These are phyloP conservation scores for Drosophila burlai DNA, from an alignment of 1,140 invertebrate genomes.

Conservation along the genomic window DNA sequence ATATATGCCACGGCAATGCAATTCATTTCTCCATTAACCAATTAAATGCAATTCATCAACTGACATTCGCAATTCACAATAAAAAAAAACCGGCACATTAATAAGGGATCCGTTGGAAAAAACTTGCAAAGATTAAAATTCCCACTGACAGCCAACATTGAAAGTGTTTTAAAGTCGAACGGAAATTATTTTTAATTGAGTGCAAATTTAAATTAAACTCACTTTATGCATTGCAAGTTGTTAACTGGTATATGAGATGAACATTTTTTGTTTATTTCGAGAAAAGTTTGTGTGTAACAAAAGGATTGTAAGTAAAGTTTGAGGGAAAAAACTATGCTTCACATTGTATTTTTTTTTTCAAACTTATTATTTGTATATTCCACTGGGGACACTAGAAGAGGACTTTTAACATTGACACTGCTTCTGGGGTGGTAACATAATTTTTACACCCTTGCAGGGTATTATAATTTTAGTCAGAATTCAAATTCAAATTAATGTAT, in stretches of 20 bases:
- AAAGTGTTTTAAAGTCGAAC: conserved; percentile 62
- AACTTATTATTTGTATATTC: not conserved
- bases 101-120: conserved; percentile 20
- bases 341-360: not conserved
- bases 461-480: too few relatives aligned
- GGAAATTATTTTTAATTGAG: conserved; percentile 43
- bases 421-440: not conserved
- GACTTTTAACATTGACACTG: not conserved
- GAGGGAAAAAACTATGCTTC: not conserved
- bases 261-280: not conserved
- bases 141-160: conserved; percentile 60
- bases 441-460: not conserved
- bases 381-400: not conserved
- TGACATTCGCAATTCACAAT: conserved; percentile 66
- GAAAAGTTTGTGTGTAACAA: not conserved
- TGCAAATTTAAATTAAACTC: conserved; percentile 36
- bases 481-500: too few relatives aligned
- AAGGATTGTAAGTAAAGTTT: not conserved
- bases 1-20: conserved; percentile 40
- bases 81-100: conserved; percentile 31
- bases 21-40: conserved; percentile 74
- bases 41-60: conserved; percentile 76
- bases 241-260: not conserved
- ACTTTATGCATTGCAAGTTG: conserved; percentile 1
- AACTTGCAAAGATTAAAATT: conserved; percentile 49